phyloP scores from a whole-genome alignment of 2,797 vertebrate species.

The Oceanodroma leucorhoa region DNA sequence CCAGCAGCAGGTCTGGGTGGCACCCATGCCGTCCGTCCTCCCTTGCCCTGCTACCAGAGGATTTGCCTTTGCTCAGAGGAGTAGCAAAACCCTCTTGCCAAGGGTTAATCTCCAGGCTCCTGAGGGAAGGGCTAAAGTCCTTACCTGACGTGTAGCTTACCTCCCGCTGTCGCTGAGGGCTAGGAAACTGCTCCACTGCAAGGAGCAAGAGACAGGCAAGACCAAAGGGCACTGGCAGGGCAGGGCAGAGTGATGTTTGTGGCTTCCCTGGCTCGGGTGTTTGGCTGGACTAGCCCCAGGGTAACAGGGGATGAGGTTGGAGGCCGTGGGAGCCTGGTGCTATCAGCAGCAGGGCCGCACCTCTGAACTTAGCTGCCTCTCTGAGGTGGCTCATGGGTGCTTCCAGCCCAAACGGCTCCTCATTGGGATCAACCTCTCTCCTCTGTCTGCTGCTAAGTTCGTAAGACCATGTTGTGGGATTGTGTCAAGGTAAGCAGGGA shows the following conservation, averaged over 20 bases:
- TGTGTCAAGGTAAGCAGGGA: background rate
- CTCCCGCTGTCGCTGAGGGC: accelerated
- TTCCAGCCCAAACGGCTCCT: background rate
- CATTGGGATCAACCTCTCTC: background rate
- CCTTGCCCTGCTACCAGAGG: background rate
- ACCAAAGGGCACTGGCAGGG: background rate
- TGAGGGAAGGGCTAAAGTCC: background rate
- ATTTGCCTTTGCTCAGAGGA: background rate
- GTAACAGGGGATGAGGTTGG: background rate
- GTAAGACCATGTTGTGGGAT: accelerated
- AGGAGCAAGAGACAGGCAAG: background rate
- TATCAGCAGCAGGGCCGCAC: background rate
- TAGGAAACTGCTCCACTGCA: background rate
- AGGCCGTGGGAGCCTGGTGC: background rate
- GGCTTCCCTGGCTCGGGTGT: background rate
- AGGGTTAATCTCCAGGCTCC: background rate
- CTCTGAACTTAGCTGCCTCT: background rate
- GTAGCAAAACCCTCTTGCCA: background rate
- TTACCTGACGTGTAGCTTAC: background rate
- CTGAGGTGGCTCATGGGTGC: accelerated
- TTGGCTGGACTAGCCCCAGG: background rate
- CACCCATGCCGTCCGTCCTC: background rate
- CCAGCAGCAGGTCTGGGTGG: background rate
- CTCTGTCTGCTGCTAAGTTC: background rate
- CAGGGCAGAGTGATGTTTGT: accelerated